phyloP scores from a whole-genome alignment of 2,888 invertebrate genomes.

The Geophilus truncorum region DNA sequence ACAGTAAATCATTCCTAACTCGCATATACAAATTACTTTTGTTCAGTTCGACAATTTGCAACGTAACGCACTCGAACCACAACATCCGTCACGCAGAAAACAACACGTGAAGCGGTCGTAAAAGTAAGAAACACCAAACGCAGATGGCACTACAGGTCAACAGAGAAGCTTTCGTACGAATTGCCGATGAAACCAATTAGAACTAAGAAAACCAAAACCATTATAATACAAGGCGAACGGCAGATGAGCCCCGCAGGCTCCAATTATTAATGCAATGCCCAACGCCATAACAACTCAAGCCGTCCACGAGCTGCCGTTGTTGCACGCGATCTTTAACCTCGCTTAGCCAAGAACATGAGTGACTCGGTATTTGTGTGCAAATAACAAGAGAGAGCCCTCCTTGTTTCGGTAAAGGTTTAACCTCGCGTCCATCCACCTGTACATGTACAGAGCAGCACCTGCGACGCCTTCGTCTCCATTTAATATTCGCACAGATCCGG shows the following conservation, averaged over 20 bases:
- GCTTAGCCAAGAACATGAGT: not conserved
- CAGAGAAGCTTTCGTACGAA: not conserved
- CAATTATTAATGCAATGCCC: slow-evolving; percentile 20
- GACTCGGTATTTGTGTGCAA: not conserved
- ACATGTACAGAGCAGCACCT: not conserved
- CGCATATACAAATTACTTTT: not conserved
- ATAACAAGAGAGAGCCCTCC: not conserved
- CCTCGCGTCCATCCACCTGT: not conserved
- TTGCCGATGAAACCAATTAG: slow-evolving; percentile 8
- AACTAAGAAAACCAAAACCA: not conserved
- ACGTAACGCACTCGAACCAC: not conserved
- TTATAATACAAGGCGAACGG: not conserved
- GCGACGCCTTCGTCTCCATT: not conserved
- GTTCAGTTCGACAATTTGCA: not conserved
- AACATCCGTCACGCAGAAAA: not conserved
- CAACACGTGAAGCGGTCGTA: not conserved
- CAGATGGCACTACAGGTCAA: slow-evolving; percentile 2
- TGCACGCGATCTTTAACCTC: slow-evolving; percentile 14
- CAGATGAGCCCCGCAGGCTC: not conserved
- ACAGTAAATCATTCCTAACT: not conserved
- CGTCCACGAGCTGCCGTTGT: not conserved
- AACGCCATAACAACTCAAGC: not conserved
- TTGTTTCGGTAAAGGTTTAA: not conserved
- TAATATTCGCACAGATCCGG: not conserved
- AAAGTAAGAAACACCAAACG: not conserved